Conservation (phyloP, 2,888 invertebrate species). For the Tupiocoris notatus region DNA sequence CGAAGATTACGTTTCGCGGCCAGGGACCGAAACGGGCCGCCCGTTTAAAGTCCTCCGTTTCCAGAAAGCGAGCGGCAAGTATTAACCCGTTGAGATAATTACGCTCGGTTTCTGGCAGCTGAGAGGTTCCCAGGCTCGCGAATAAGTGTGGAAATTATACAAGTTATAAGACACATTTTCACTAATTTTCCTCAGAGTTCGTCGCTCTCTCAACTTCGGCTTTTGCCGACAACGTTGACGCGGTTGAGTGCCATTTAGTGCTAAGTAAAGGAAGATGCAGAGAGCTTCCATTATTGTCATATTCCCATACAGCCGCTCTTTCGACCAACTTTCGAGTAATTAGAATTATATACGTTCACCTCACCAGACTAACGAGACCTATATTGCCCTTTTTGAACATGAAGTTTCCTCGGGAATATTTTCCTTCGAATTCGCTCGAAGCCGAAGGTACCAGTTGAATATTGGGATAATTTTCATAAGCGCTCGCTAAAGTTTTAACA, state of each 20-base stretch:
- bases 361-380: too few species aligned
- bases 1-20: neutral
- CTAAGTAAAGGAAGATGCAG: neutral
- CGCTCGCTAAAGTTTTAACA: too few species aligned
- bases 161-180: conserved; percentile 5
- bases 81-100: conserved; percentile 21
- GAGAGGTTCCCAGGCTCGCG: neutral
- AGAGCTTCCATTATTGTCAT: neutral
- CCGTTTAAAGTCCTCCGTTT: neutral
- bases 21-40: neutral
- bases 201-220: neutral
- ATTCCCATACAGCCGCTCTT: too few species aligned
- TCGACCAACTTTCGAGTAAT: too few species aligned
- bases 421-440: too few species aligned
- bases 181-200: conserved; percentile 19
- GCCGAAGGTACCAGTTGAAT: too few species aligned
- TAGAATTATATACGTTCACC: too few species aligned
- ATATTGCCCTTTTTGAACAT: too few species aligned
- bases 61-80: conserved; percentile 19
- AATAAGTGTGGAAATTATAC: conserved; percentile 28
- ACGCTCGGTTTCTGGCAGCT: conserved; percentile 5
- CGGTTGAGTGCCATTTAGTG: neutral
- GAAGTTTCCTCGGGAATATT: too few species aligned
- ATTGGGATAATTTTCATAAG: too few species aligned
- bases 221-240: neutral